Conservation (phyloP, 2,113 vertebrate species). For the Connochaetes taurinus region DNA sequence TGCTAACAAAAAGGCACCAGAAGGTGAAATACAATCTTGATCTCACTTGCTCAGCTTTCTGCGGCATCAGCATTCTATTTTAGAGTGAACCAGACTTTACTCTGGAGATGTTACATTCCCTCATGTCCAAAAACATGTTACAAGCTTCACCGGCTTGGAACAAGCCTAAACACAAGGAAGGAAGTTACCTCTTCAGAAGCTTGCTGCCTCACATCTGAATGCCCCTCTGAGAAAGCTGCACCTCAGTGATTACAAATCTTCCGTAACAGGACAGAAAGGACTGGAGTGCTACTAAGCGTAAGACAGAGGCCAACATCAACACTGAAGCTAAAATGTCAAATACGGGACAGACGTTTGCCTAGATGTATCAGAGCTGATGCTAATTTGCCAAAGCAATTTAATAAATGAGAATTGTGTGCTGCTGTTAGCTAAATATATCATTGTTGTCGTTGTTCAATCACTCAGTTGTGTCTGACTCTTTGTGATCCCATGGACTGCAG, state of each 20-base stretch:
- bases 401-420: neutral
- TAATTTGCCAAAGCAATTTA: neutral
- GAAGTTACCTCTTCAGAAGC: neutral
- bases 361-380: neutral
- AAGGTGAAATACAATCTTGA: neutral
- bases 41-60: neutral
- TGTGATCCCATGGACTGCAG: neutral
- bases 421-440: neutral
- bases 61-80: neutral
- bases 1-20: accelerated
- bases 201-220: too few species aligned
- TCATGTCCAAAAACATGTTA: neutral
- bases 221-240: neutral
- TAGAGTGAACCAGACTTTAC: neutral
- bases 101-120: neutral
- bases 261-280: neutral
- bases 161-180: neutral
- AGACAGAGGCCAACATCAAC: neutral
- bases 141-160: neutral
- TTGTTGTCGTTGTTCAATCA: neutral
- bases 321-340: neutral
- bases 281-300: neutral
- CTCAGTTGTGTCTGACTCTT: neutral
- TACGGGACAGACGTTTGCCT: neutral
- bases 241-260: neutral